phyloP scores from a whole-genome alignment of 2,888 invertebrate genomes.

The Micropterix aruncella region DNA sequence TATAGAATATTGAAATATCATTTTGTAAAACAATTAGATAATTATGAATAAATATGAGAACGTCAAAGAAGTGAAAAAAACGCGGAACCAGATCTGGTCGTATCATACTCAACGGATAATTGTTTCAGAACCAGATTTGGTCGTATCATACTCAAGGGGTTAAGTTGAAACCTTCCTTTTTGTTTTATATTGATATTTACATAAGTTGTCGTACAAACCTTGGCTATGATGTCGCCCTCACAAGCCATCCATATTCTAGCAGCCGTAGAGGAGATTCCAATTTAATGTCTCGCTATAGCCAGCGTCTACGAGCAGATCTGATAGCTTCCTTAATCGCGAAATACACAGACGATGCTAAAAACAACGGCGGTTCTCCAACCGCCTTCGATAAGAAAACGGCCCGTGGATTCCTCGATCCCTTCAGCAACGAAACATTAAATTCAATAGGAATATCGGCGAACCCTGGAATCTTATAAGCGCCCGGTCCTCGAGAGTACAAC shows the following conservation, averaged over 20 bases:
- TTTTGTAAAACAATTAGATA: too few relatives aligned
- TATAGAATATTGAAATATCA: too few relatives aligned
- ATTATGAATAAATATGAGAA: too few relatives aligned
- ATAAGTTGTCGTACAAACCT: conserved; percentile 48
- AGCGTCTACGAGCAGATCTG: too few relatives aligned
- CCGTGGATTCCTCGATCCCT: conserved; percentile 74
- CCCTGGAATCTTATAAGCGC: conserved; percentile 88
- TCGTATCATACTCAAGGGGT: too few relatives aligned
- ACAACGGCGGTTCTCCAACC: conserved; percentile 90
- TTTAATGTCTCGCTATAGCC: conserved; percentile 44
- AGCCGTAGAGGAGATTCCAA: conserved; percentile 75
- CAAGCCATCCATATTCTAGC: conserved; percentile 85
- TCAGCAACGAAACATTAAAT: conserved; percentile 85
- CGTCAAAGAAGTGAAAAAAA: too few relatives aligned
- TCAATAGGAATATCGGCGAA: conserved; percentile 83
- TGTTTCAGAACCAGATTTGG: too few relatives aligned
- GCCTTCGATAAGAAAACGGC: conserved; percentile 96
- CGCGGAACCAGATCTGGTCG: too few relatives aligned
- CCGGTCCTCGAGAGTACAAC: conserved; percentile 77
- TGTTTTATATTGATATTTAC: background rate
- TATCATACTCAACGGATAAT: too few relatives aligned
- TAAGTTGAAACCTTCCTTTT: background rate
- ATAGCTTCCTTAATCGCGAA: too few relatives aligned
- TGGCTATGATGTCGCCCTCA: conserved; percentile 63
- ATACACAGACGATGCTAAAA: conserved; percentile 74